Evolutionary conservation across 2,113 vertebrate genomes (phyloP).

Genomic region (Anser brachyrhynchus): DNA sequence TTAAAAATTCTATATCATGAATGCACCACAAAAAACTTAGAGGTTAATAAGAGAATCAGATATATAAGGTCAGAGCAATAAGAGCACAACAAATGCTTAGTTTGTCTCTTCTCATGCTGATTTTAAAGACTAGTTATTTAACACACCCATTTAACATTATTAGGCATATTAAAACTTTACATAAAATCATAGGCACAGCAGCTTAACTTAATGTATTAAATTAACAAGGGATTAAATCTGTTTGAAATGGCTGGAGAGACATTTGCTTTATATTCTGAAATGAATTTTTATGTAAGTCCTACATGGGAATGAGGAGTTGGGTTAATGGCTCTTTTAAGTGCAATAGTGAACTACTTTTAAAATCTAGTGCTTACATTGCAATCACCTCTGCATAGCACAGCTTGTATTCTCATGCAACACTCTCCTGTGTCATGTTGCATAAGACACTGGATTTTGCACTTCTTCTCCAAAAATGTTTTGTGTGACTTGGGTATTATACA

Average conservation of each 20-base stretch:
- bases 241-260: conserved; percentile 12
- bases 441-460: background rate
- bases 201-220: background rate
- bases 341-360: background rate
- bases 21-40: background rate
- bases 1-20: background rate
- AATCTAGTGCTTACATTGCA: conserved; percentile 10
- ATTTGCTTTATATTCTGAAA: conserved; percentile 26
- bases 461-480: background rate
- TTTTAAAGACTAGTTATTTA: conserved; percentile 3
- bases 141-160: background rate
- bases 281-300: conserved; percentile 28
- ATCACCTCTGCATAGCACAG: background rate
- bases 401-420: background rate
- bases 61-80: background rate
- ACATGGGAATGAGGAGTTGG: background rate
- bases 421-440: background rate
- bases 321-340: conserved; percentile 34
- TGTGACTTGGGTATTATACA: background rate
- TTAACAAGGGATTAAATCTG: background rate
- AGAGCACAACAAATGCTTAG: background rate
- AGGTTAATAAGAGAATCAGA: background rate
- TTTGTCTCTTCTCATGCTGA: background rate
- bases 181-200: background rate
- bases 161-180: background rate